A percentile compares a stretch with the other conserved stretches of the same genome.
Evolutionary conservation across 1,140 invertebrate species (phyloP).

Genomic region (Tribolium madens): DNA sequence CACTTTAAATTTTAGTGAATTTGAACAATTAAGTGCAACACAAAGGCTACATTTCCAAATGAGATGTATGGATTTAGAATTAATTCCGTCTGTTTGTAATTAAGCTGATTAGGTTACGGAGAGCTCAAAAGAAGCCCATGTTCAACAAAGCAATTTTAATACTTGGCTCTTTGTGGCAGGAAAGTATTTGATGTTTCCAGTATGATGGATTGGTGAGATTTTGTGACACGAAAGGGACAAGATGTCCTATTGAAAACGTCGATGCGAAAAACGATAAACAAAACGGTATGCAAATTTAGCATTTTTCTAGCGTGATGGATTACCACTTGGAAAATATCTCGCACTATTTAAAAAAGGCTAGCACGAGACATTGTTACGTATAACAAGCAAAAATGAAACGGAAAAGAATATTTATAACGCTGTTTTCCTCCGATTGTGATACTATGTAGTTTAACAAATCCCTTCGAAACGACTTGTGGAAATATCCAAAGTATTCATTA

Average conservation of each 20-base stretch:
- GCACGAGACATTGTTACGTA: not conserved
- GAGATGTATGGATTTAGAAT: not conserved
- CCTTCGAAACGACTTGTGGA: not conserved
- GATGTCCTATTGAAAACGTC: not conserved
- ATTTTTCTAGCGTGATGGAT: conserved; percentile 8
- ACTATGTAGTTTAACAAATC: not conserved
- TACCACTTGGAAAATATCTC: not conserved
- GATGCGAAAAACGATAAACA: not conserved
- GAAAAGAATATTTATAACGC: not conserved
- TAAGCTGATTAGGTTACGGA: not conserved
- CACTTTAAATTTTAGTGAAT: conserved; percentile 25
- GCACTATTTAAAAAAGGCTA: not conserved
- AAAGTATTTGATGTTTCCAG: conserved; percentile 12
- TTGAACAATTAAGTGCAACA: not conserved
- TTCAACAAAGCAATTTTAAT: conserved; percentile 28
- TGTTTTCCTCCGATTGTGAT: not conserved
- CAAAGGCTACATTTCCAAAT: no score
- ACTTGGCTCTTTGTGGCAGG: conserved; percentile 14
- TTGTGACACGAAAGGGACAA: conserved; percentile 6
- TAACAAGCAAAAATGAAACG: not conserved
- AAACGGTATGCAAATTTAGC: not conserved
- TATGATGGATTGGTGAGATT: not conserved
- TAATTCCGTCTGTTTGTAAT: not conserved
- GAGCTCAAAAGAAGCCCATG: conserved; percentile 1
- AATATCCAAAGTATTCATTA: conserved; percentile 32